Conservation (phyloP, 2,888 invertebrate genomes). For the Sussaba pulchella region DNA sequence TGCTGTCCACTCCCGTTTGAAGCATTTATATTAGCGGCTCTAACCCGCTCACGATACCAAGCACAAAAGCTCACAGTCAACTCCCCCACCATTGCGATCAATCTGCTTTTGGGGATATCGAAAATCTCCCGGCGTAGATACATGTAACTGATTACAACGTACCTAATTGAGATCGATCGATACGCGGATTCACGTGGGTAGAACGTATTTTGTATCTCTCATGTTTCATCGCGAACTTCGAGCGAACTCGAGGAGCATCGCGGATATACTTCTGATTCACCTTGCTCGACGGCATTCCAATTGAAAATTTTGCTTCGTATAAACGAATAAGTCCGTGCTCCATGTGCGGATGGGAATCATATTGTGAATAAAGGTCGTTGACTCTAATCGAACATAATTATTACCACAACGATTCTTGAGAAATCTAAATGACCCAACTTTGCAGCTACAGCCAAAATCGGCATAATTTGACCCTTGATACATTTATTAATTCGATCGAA, state of each 20-base stretch:
- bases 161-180: not conserved
- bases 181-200: not conserved
- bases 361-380: not conserved
- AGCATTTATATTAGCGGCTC: conserved; percentile 61
- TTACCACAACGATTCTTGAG: not conserved
- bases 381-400: not conserved
- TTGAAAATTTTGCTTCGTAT: not conserved
- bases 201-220: not conserved
- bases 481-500: too few relatives aligned
- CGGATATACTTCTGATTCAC: not conserved
- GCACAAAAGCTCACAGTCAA: not conserved
- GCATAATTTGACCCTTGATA: too few relatives aligned
- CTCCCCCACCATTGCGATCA: not conserved
- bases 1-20: conserved; percentile 7
- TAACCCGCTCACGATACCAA: conserved; percentile 48
- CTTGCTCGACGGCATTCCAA: not conserved
- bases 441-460: too few relatives aligned
- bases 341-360: not conserved
- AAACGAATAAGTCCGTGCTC: not conserved
- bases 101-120: not conserved
- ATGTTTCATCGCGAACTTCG: not conserved
- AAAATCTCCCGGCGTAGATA: not conserved
- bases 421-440: not conserved
- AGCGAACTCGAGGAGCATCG: not conserved
- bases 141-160: not conserved